phyloP scores from a whole-genome alignment of 2,888 invertebrate genomes.

The Cenopis cana region DNA sequence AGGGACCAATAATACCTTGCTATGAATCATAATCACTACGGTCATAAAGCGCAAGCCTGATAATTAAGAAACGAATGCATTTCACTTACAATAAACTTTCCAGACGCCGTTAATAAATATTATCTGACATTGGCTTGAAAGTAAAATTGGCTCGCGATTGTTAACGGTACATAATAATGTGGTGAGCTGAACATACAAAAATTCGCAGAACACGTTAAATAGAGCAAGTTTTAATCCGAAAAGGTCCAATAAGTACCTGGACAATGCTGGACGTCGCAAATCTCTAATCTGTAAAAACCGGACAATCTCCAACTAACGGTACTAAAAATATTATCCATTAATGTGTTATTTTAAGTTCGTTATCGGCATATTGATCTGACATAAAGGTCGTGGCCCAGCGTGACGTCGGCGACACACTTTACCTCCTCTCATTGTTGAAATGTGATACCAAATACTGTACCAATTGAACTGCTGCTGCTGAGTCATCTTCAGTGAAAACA shows the following conservation, averaged over 20 bases:
- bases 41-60: constrained; percentile 50
- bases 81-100: constrained; percentile 51
- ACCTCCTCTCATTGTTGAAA: constrained; percentile 55
- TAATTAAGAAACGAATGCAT: constrained; percentile 56
- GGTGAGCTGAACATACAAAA: constrained; percentile 57
- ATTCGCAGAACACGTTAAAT: constrained; percentile 64
- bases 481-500: constrained; percentile 75
- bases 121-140: constrained; percentile 45
- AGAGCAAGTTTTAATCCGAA: constrained; percentile 41
- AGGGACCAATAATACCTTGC: constrained; percentile 16
- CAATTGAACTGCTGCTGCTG: constrained; percentile 57
- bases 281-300: constrained; percentile 27
- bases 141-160: constrained; percentile 65
- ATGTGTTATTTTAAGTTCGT: constrained; percentile 41
- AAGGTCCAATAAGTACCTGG: constrained; percentile 35
- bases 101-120: constrained; percentile 58
- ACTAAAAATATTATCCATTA: constrained; percentile 18
- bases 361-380: constrained; percentile 48
- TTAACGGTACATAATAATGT: constrained; percentile 69
- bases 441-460: constrained; percentile 46
- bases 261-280: constrained; percentile 14
- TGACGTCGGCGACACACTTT: constrained; percentile 55
- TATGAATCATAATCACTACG: constrained; percentile 33
- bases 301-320: constrained; percentile 29
- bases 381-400: constrained; percentile 57